These are phyloP conservation scores for Troides aeacus DNA, from an alignment of 2,888 invertebrate genomes.

Conservation along the genomic window DNA sequence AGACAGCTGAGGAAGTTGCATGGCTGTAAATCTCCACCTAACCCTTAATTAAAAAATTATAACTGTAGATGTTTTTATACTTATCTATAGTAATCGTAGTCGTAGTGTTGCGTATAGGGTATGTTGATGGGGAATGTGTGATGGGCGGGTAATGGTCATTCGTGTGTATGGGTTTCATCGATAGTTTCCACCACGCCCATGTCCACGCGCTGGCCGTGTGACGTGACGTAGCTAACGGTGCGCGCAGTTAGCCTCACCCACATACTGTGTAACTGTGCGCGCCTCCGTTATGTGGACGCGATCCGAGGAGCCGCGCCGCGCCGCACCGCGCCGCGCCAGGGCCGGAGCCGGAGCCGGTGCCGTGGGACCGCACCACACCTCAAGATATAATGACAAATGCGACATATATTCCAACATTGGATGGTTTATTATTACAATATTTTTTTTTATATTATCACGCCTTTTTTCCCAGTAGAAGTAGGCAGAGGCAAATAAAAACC, in stretches of 20 bases:
- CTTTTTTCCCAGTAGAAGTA: too few species aligned
- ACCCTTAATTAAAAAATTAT: too few species aligned
- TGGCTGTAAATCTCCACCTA: too few species aligned
- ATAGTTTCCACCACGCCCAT: constrained; percentile 38
- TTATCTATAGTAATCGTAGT: background rate
- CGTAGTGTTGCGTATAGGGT: background rate
- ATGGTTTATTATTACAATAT: too few species aligned
- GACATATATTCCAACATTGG: constrained; percentile 8
- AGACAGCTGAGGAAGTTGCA: too few species aligned
- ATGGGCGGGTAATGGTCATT: background rate
- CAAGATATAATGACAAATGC: constrained; percentile 29
- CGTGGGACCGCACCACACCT: constrained; percentile 48
- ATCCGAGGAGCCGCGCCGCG: constrained; percentile 43
- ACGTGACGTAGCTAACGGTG: constrained; percentile 68
- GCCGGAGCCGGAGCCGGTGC: constrained; percentile 40
- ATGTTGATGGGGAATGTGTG: background rate
- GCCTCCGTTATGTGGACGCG: constrained; percentile 72
- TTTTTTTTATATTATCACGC: too few species aligned
- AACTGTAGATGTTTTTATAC: too few species aligned
- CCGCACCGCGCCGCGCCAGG: too few species aligned
- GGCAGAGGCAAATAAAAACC: too few species aligned
- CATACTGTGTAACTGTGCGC: constrained; percentile 74
- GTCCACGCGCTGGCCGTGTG: constrained; percentile 47
- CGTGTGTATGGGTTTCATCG: constrained; percentile 31
- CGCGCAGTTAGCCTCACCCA: constrained; percentile 73